Base-by-base conservation (phyloP, 2,888 invertebrate species). In the Lithophane socia region DNA sequence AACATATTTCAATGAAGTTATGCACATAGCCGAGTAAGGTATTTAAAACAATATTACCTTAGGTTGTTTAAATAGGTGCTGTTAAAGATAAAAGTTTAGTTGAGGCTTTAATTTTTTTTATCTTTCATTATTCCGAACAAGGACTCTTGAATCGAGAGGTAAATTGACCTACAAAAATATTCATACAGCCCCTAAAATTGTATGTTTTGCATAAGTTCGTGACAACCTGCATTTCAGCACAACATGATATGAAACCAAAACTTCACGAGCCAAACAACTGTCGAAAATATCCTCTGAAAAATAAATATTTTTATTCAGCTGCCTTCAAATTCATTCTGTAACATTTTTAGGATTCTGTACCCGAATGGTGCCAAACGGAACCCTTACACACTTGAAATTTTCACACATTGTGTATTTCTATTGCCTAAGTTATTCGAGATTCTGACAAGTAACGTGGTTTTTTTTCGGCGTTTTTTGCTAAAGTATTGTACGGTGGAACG, bases 111-210 rank as follows among this genome's bases (percentile, higher is more conserved):
- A 4, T 18, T 76, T 29, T 44, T 13, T 77, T 67, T 47, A 64
- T 70, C 21, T 18, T 58, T 56, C 7, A 3, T 68, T 24, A 47
- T 42, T 54, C 12, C 52, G 61, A 37, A 74, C 42, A 42, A 80
- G 66, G 56, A 29, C 44, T 54, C 73, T 73, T 67, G 24, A 66
- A 68, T 68, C 49, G 75, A 75, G 16, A 64, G 47, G 64, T 56
- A 72, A 69, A 69, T 61, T 78, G 58, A 67, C 58, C 67, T 49
- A 56, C 70, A 80, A 82, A 88, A 75, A 63, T 84, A 84, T 84
- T 81, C 77, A 86, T 83, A 73, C 58, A 65, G 10, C 42, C 47
- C 64, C 47, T 69, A 83, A 86, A 78, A 75, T 42, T 71, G 21
- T 64, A 52, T 64, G 52, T 66, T 84, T 69, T 73, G 47, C 56